Percentiles rank a stretch among this genome's conserved stretches.
Evolutionary conservation across 2,113 vertebrate genomes (phyloP).

Genomic region (Australoheros scitulus): DNA sequence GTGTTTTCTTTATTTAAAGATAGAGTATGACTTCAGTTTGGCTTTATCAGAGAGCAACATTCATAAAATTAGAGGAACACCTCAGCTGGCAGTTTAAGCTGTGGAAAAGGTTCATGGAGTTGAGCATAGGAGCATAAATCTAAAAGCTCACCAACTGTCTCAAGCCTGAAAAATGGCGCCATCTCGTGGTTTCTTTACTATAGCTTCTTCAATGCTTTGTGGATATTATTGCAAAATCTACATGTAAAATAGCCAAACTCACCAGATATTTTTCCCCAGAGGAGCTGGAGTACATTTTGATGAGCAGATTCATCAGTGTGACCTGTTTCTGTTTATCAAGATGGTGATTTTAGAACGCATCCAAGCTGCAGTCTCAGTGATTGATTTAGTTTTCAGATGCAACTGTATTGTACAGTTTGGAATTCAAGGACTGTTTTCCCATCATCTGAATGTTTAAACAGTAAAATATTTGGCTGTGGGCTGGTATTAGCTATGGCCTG

Average conservation of each 20-base stretch:
- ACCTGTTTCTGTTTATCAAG: no score
- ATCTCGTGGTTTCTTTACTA: slow-evolving; percentile 6
- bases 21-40: no score
- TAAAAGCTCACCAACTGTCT: neutral
- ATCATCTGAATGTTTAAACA: neutral
- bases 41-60: no score
- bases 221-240: neutral
- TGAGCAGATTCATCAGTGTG: no score
- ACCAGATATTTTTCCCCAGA: neutral
- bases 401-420: no score
- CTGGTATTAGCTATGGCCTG: neutral
- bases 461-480: neutral
- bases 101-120: neutral
- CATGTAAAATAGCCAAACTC: neutral
- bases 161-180: slow-evolving; percentile 1
- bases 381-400: no score
- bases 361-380: neutral
- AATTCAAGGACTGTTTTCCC: neutral
- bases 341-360: neutral
- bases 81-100: neutral
- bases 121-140: neutral
- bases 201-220: neutral
- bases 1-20: no score
- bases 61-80: neutral
- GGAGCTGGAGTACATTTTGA: neutral